These are phyloP conservation scores for Philypnodon macrostomus DNA, from an alignment of 2,797 vertebrate species.

Conservation along the genomic window DNA sequence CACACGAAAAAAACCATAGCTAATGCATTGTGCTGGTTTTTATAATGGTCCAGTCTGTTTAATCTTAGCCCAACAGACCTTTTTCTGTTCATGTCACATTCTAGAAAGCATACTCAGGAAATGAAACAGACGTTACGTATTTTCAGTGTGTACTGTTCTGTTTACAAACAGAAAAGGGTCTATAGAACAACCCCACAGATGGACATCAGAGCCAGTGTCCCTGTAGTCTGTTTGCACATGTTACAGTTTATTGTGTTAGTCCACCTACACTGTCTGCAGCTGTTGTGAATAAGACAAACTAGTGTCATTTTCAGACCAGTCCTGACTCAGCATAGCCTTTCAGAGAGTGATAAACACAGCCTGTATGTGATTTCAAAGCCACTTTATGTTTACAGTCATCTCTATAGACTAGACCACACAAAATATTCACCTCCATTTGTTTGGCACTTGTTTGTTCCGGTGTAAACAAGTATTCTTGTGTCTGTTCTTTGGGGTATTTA, in stretches of 20 bases:
- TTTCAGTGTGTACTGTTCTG: too few relatives aligned
- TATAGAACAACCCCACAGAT: too few relatives aligned
- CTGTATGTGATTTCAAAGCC: slow-evolving; percentile 21
- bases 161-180: too few relatives aligned
- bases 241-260: slow-evolving; percentile 39
- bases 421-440: not conserved
- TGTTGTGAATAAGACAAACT: slow-evolving; percentile 46
- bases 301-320: slow-evolving; percentile 28
- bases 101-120: too few relatives aligned
- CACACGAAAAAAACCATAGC: too few relatives aligned
- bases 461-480: slow-evolving; percentile 22
- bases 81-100: too few relatives aligned
- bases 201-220: not conserved
- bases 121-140: too few relatives aligned
- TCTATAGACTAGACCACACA: slow-evolving; percentile 4
- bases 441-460: slow-evolving; percentile 33
- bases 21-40: too few relatives aligned
- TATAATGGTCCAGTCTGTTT: not conserved
- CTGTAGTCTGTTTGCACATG: slow-evolving; percentile 34
- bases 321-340: slow-evolving; percentile 46
- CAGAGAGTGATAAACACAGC: slow-evolving; percentile 10
- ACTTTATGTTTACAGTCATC: slow-evolving; percentile 1
- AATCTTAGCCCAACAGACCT: not conserved
- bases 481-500: slow-evolving; percentile 22
- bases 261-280: slow-evolving; percentile 40